These are phyloP conservation scores for Spodoptera litura DNA, from an alignment of 1,140 invertebrate species.

Conservation along the genomic window DNA sequence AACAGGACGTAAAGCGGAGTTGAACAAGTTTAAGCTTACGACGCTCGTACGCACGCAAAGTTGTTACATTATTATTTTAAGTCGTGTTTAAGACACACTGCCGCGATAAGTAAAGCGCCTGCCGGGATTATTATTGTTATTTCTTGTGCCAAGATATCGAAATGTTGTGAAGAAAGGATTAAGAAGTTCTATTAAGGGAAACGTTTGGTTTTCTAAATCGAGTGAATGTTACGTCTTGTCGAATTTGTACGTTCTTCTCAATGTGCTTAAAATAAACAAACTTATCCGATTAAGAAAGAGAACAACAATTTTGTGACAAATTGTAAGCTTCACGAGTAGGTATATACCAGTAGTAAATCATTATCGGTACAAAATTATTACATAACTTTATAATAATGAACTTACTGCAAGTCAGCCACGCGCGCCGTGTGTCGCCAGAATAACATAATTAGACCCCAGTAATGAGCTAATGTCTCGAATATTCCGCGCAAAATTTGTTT, in stretches of 20 bases:
- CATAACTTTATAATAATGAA: neutral
- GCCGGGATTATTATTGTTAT: slow-evolving; percentile 4
- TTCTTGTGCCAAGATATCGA: slow-evolving; percentile 9
- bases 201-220: slow-evolving; percentile 1
- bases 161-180: slow-evolving; percentile 22
- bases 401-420: neutral
- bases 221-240: neutral
- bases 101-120: neutral
- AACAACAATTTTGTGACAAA: no score
- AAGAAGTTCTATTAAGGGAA: slow-evolving; percentile 7
- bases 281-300: no score
- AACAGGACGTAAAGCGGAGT: slow-evolving; percentile 27
- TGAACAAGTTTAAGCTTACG: slow-evolving; percentile 38
- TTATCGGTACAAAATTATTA: no score
- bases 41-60: slow-evolving; percentile 37
- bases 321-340: no score
- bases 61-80: slow-evolving; percentile 47
- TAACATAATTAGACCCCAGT: slow-evolving; percentile 44
- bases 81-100: slow-evolving; percentile 34
- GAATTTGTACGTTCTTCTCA: neutral
- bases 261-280: no score
- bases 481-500: slow-evolving; percentile 45
- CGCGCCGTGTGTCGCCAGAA: slow-evolving; percentile 28
- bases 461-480: slow-evolving; percentile 47
- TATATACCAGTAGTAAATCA: no score